phyloP scores from a whole-genome alignment of 1,140 invertebrate species.

The Trypoxylus dichotomus region DNA sequence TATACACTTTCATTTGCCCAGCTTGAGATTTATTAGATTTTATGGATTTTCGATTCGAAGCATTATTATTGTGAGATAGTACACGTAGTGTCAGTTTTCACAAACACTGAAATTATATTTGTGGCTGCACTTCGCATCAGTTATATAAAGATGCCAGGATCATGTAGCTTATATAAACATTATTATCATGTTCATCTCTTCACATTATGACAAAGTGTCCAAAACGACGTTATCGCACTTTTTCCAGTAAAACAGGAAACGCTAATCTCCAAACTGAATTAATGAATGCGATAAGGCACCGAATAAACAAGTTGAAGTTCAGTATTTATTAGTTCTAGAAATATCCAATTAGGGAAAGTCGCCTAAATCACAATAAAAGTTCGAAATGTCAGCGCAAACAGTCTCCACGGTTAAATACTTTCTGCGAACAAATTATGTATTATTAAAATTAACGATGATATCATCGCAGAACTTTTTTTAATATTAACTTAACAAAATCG shows the following conservation, averaged over 20 bases:
- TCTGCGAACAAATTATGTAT: too few relatives aligned
- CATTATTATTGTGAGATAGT: too few relatives aligned
- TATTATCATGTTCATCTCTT: not conserved
- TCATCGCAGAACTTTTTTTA: not conserved
- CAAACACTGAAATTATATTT: not conserved
- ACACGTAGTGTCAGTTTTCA: too few relatives aligned
- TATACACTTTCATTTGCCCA: too few relatives aligned
- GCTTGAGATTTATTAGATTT: too few relatives aligned
- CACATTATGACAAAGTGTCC: not conserved
- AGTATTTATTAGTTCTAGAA: not conserved
- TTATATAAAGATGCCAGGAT: not conserved
- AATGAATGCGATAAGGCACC: slow-evolving; percentile 1
- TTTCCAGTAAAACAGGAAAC: slow-evolving; percentile 25
- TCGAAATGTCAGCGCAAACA: too few relatives aligned
- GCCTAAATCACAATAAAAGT: not conserved
- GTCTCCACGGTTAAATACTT: not conserved
- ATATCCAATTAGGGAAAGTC: not conserved
- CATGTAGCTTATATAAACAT: not conserved
- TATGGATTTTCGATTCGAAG: too few relatives aligned
- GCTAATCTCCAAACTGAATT: slow-evolving; percentile 8
- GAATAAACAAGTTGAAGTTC: slow-evolving; percentile 4
- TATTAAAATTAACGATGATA: too few relatives aligned
- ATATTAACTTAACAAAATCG: not conserved
- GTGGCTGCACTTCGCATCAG: not conserved
- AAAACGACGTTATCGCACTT: slow-evolving; percentile 16